Evolutionary conservation across 1,140 invertebrate species (phyloP), one percentile per base, ranked within the genome.

Genomic region (Euura lappo): DNA sequence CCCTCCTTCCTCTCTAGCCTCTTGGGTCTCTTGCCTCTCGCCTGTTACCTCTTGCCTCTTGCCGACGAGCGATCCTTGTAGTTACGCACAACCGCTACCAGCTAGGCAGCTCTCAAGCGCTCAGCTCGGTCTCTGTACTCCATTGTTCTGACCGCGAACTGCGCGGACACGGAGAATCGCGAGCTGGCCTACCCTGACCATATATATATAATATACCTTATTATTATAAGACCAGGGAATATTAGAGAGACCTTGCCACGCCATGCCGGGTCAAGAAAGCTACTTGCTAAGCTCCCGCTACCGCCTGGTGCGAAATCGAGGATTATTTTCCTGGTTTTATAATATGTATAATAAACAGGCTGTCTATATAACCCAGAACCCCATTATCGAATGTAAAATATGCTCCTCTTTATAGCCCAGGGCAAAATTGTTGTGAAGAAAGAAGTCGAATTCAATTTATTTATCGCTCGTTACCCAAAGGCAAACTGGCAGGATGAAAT

Each of bases 141-240:
- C 79, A 83, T 83, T 83, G 81, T 83, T 83, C 80, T 76, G 75
- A 72, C 72, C 75, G 79, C 80, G 77, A 75, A 81, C 79, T 80
- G 79, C 28, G 28, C 75, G 75, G 74, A 60, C 51, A 60, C 51
- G 13, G 8, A 5, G 51, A n/a, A 60, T 60, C 51, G 51, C 13
- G 13, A n/a, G 8, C 51, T 60, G 28, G 28, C 28, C 28, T 28
- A 28, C 28, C 28, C 51, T 60, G 51, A 60, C 51, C 51, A 60
- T 60, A 60, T 60, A 60, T n/a, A 60, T 60, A 60, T n/a, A 8
- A 3, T 0, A 8, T 6, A 11, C 3, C 51, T 3, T 60, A 60
- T 60, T 60, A 60, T 6, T 6, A 60, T 60, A 60, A 60, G 51
- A 60, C 51, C 8, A 60, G 8, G 51, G 10, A n/a, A 60, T 60